Evolutionary conservation across 2,888 invertebrate genomes (phyloP).

Genomic region (Pyrgus malvae): DNA sequence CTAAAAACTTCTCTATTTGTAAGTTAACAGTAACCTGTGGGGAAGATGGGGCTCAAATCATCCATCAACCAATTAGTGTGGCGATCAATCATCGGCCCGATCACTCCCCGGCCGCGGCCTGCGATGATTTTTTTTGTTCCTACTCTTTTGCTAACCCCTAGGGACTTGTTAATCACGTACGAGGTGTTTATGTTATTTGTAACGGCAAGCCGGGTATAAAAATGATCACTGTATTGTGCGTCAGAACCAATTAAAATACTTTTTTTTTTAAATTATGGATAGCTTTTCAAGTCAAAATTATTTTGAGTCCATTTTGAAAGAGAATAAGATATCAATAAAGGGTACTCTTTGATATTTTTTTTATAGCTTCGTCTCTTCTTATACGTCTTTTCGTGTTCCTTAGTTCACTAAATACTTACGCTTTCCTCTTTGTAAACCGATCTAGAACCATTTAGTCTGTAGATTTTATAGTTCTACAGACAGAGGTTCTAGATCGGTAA

Average conservation of each 20-base stretch:
- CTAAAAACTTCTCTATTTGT: constrained; percentile 19
- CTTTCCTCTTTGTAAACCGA: too few species aligned
- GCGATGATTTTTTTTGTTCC: constrained; percentile 63
- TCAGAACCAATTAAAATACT: neutral
- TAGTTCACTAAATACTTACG: too few species aligned
- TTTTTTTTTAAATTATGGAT: neutral
- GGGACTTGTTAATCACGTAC: constrained; percentile 75
- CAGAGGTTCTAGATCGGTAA: too few species aligned
- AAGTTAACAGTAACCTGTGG: constrained; percentile 23
- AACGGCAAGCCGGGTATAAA: neutral
- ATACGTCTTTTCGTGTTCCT: too few species aligned
- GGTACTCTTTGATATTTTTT: too few species aligned
- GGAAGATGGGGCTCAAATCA: constrained; percentile 54
- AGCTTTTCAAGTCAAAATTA: neutral
- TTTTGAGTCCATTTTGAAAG: too few species aligned
- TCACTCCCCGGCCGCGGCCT: constrained; percentile 69
- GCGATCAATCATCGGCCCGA: constrained; percentile 87
- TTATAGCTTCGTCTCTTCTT: too few species aligned
- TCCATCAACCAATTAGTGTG: constrained; percentile 90
- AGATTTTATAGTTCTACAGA: too few species aligned
- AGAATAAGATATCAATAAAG: too few species aligned
- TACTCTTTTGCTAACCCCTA: constrained; percentile 56
- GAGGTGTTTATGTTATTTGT: constrained; percentile 30
- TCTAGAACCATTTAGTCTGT: too few species aligned
- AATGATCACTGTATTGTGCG: neutral